A percentile compares a stretch with the other conserved stretches of the same genome.
phyloP scores from a whole-genome alignment of 1,140 invertebrate genomes.

The Coenobita brevimanus region DNA sequence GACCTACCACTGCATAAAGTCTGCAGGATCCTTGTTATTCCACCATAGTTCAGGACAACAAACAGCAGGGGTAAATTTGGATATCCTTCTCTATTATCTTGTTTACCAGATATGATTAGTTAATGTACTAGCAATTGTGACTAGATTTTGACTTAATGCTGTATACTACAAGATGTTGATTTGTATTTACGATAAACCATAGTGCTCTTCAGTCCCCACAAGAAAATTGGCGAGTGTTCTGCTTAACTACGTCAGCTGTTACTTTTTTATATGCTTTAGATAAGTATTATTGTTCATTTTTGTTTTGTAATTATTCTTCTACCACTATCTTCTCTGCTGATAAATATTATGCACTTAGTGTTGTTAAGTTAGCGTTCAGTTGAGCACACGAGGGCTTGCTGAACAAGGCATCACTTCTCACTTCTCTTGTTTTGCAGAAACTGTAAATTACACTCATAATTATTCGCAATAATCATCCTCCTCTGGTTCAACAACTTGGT shows the following conservation, averaged over 20 bases:
- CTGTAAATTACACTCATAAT: conserved; percentile 24
- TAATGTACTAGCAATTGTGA: conserved; percentile 23
- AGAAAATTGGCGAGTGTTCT: conserved; percentile 32
- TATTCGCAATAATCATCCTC: conserved; percentile 17
- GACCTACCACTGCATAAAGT: conserved; percentile 31
- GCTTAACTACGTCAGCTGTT: conserved; percentile 40
- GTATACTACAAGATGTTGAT: neutral
- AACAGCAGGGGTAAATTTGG: too few species aligned
- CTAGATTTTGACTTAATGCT: neutral
- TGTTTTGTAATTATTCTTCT: conserved; percentile 46
- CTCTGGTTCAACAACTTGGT: conserved; percentile 31
- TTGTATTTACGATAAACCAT: conserved; percentile 17
- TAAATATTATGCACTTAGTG: conserved; percentile 35
- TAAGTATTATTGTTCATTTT: conserved; percentile 31
- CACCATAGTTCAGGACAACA: too few species aligned
- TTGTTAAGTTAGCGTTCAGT: conserved; percentile 14
- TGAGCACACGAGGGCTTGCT: neutral
- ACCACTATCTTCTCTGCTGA: conserved; percentile 16
- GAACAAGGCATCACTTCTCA: neutral
- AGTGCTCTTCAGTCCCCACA: neutral
- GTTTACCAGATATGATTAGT: conserved; percentile 23
- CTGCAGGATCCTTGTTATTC: neutral
- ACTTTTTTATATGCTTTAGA: conserved; percentile 23
- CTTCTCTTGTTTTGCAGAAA: conserved; percentile 30
- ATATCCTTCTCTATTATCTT: neutral